Percentiles rank a stretch among this genome's conserved stretches.
These are phyloP conservation scores for Pterocles burchelli DNA, from an alignment of 2,113 vertebrate genomes.

Conservation along the genomic window DNA sequence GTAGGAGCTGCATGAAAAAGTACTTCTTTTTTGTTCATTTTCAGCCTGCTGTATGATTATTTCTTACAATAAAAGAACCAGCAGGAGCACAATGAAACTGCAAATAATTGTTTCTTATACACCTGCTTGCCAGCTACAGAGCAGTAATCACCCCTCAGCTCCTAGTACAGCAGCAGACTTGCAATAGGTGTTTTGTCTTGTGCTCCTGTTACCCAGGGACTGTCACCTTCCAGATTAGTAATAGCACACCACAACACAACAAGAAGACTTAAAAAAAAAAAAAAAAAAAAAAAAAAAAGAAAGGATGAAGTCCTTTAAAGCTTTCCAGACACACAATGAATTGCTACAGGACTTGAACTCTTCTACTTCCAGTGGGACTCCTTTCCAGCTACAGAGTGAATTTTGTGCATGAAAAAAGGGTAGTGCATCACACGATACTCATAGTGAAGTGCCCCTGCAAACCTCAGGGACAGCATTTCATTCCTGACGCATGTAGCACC, in stretches of 20 bases:
- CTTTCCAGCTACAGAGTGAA: not conserved
- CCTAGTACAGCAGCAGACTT: not conserved
- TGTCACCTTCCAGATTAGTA: not conserved
- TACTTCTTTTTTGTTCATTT: not conserved
- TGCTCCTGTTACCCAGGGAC: not conserved
- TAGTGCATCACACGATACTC: fast-evolving
- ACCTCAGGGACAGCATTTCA: not conserved
- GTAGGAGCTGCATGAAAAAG: not conserved
- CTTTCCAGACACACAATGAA: not conserved
- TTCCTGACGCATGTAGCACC: not conserved
- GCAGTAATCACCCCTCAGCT: not conserved
- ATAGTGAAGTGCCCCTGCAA: not conserved
- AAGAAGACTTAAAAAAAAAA: not conserved
- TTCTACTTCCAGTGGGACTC: not conserved
- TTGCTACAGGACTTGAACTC: not conserved
- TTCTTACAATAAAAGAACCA: not conserved
- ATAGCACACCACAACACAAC: not conserved
- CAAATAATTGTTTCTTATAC: not conserved
- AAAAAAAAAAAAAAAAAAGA: not conserved
- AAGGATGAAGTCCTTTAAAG: not conserved
- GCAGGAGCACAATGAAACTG: not conserved
- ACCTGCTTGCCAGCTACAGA: not conserved
- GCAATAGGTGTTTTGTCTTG: not conserved
- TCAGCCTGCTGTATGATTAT: not conserved
- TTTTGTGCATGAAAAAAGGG: not conserved